These are phyloP conservation scores for Sericinus montela DNA, from an alignment of 2,888 invertebrate species.

Conservation along the genomic window DNA sequence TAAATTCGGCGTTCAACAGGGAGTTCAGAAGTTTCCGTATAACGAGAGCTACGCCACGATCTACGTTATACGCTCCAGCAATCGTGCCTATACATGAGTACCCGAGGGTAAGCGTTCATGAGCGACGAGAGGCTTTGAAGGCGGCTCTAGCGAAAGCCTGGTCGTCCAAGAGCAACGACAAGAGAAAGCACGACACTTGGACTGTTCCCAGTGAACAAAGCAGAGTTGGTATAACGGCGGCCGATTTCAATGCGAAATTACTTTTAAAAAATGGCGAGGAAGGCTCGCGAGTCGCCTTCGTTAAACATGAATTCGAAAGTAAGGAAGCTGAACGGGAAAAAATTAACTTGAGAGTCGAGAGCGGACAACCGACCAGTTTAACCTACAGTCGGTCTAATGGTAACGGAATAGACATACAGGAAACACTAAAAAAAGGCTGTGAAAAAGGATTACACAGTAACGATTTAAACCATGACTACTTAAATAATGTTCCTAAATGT, in stretches of 20 bases:
- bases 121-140: constrained; percentile 72
- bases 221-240: constrained; percentile 54
- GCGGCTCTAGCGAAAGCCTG: constrained; percentile 74
- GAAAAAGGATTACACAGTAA: constrained; percentile 75
- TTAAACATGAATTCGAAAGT: constrained; percentile 67
- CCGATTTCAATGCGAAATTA: constrained; percentile 55
- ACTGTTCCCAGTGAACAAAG: constrained; percentile 60
- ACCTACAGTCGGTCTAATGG: constrained; percentile 59
- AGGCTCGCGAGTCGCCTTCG: constrained; percentile 62
- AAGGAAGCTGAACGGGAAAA: constrained; percentile 61
- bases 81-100: constrained; percentile 81
- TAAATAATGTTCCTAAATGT: constrained; percentile 77
- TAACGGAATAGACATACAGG: constrained; percentile 68
- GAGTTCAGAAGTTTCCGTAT: constrained; percentile 80
- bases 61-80: constrained; percentile 72
- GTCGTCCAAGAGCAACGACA: constrained; percentile 68
- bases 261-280: constrained; percentile 54
- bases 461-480: constrained; percentile 69
- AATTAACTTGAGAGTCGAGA: constrained; percentile 45
- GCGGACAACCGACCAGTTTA: constrained; percentile 57
- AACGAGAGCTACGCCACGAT: constrained; percentile 72
- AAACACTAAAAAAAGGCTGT: constrained; percentile 74
- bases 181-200: constrained; percentile 71
- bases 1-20: constrained; percentile 81
- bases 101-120: constrained; percentile 78